Base-by-base conservation (phyloP, 2,888 invertebrate species). In the Encarsia formosa region DNA sequence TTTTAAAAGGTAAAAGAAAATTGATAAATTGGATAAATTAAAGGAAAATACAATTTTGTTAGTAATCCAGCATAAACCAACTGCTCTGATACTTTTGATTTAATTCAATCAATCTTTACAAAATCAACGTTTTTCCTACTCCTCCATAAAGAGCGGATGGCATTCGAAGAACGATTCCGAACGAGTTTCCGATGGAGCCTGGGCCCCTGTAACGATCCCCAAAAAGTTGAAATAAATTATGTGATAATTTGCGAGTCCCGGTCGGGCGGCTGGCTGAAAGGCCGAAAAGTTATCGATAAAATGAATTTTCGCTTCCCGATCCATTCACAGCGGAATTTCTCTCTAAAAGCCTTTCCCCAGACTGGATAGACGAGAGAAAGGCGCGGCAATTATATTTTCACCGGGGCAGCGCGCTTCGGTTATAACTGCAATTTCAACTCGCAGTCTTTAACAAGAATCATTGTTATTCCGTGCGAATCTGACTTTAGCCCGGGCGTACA, bases 211-310 rank as follows among this genome's bases (percentile, higher is more conserved):
- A n/a, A n/a, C n/a, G n/a, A 15, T 31, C 8, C n/a, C 32, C 18
- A 9, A 3, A 32, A 26, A 18, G 24, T 18, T 20, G 5, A 41
- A 34, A 43, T 43, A 43, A 43, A 9, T 32, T 34, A 34, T 43
- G 32, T 34, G n/a, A 42, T 42, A 32, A 34, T 20, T 34, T 32
- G n/a, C 15, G 22, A 34, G 11, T 22, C 15, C 9, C 22, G 23
- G 22, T 22, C 22, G 24, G 22, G 15, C 15, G 34, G 3, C 11
- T 6, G 15, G 18, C 18, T 34, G 34, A 46, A 46, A 46, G 16
- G 22, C 9, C 29, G 15, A 38, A n/a, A 31, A 38, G 46, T 46
- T 46, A 46, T 38, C 38, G 46, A 38, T 38, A 11, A 22, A 38
- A 46, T 23, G 20, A 46, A 46, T 38, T 29, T 31, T 11, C 2